Evolutionary conservation across 2,113 vertebrate genomes (phyloP).

Genomic region (Indicator maculatus): DNA sequence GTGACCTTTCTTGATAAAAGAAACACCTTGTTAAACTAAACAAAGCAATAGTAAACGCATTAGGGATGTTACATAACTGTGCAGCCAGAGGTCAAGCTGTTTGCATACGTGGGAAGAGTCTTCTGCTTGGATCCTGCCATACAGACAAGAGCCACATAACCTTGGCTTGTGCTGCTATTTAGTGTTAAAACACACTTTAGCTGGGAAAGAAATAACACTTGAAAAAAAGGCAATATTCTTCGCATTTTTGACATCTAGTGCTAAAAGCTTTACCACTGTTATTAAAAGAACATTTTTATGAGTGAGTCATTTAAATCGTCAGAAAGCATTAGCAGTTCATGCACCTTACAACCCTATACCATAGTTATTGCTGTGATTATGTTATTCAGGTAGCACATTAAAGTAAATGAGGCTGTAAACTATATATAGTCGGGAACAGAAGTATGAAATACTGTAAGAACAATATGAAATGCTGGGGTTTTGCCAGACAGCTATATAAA

Average conservation of each 20-base stretch:
- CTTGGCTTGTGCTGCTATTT: conserved; percentile 60
- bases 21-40: conserved; percentile 47
- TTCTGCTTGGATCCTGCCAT: conserved; percentile 1
- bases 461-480: conserved; percentile 48
- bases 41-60: conserved; percentile 57
- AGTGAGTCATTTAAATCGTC: conserved; percentile 77
- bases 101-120: conserved; percentile 4
- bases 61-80: conserved; percentile 50
- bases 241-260: conserved; percentile 71
- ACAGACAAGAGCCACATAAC: conserved; percentile 47
- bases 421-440: conserved; percentile 71
- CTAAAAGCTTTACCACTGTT: conserved; percentile 76
- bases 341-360: conserved; percentile 71
- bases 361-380: conserved; percentile 79
- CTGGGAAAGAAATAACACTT: conserved; percentile 69
- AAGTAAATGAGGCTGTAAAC: conserved; percentile 81
- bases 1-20: conserved; percentile 65
- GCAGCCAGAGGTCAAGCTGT: conserved; percentile 45
- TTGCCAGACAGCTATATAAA: conserved; percentile 42
- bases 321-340: conserved; percentile 70
- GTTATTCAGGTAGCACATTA: conserved; percentile 80
- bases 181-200: conserved; percentile 66
- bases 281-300: conserved; percentile 78
- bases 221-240: conserved; percentile 64
- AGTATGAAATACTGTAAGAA: conserved; percentile 69